Conservation (phyloP, 2,888 invertebrate species). For the Dioctria rufipes region DNA sequence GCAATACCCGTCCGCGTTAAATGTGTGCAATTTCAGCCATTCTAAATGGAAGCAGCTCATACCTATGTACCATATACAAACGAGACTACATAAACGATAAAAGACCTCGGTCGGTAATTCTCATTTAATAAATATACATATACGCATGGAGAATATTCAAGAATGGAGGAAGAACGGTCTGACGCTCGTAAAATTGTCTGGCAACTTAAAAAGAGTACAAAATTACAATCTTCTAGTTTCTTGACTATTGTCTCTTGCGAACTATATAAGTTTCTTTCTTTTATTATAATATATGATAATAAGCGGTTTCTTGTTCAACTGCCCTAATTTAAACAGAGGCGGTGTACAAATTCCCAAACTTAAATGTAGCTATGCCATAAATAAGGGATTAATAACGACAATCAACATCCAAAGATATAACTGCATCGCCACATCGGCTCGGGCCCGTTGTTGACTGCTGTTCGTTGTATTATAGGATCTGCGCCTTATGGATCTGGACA, state of each 20-base stretch:
- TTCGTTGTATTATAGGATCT: background rate
- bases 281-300: conserved; percentile 33
- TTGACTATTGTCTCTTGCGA: conserved; percentile 34
- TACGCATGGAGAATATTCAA: conserved; percentile 34
- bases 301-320: conserved; percentile 44
- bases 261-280: conserved; percentile 23
- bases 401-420: conserved; percentile 16
- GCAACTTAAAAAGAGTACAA: conserved; percentile 62
- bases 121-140: conserved; percentile 16
- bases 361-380: conserved; percentile 53
- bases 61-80: background rate
- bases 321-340: conserved; percentile 52
- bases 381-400: conserved; percentile 55
- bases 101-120: background rate
- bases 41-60: background rate
- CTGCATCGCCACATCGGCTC: conserved; percentile 11
- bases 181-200: conserved; percentile 64
- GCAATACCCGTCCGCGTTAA: conserved; percentile 24
- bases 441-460: background rate
- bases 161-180: conserved; percentile 55
- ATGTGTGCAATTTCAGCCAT: background rate
- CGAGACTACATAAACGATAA: background rate
- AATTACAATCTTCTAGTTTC: conserved; percentile 52
- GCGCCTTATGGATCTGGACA: background rate
- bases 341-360: conserved; percentile 48